Base-by-base conservation (phyloP, 2,797 vertebrate genomes). In the Onychomys arenicola region DNA sequence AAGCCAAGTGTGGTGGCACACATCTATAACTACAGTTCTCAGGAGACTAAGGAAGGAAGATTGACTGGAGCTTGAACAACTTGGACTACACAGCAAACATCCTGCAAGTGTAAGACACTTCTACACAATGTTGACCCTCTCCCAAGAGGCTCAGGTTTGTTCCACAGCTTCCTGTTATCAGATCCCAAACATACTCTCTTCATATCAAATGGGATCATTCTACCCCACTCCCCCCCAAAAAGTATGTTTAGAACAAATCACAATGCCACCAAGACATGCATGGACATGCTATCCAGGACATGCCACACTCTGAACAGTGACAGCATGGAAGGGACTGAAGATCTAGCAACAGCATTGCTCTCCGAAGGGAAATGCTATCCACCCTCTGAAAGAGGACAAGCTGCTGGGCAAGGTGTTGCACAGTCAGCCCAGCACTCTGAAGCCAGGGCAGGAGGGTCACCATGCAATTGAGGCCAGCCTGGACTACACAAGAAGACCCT, bases 101-200 rank as follows among this genome's bases (percentile, higher is more conserved):
- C n/a, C 77, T 23, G 6, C 32, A 40, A 7, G 2, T 10, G 16
- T 37, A 37, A 92, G 12, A 88, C 6, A 89, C 17, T 81, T 10
- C 29, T 52, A 1, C 32, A 61, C 37, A 25, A 10, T 12, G 14
- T 5, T 57, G 86, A 92, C 43, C 34, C 8, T 77, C 52, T 87
- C 69, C 75, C 75, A 92, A 85, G n/a, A 89, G 75, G 19, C 34
- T 9, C 6, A 37, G 29, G 6, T 65, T 46, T 86, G 61, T 76
- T 34, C 40, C 81, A 77, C 0, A 46, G 49, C 27, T 37, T 89
- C 89, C 61, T 90, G n/a, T 25, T 65, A 21, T 5, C 29, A n/a
- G 46, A 43, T 27, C 43, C 55, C 77, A 96, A 91, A 95, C 65
- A 63, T 13, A 88, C 27, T 12, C 19, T 93, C 80, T 87, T 95